Conservation (phyloP, 1,140 invertebrate genomes). For the Euwallacea similis region DNA sequence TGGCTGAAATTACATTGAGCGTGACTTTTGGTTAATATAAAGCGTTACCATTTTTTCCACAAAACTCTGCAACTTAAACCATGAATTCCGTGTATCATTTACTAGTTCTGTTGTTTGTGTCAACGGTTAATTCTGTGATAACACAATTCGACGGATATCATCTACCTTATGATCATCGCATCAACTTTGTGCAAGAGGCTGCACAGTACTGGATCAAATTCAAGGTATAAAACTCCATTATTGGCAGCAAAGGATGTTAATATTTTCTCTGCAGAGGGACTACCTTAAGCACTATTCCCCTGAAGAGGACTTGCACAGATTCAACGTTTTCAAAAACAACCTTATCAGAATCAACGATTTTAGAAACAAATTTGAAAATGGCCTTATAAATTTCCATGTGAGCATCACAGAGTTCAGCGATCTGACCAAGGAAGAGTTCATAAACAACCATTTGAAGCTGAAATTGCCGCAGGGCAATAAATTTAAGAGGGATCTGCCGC, state of each 20-base stretch:
- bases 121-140: too few species aligned
- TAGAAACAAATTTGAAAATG: slow-evolving; percentile 70
- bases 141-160: not conserved
- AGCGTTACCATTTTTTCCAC: too few species aligned
- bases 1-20: too few species aligned
- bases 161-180: not conserved
- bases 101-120: too few species aligned
- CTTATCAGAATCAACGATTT: slow-evolving; percentile 80
- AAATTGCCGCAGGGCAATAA: slow-evolving; percentile 75
- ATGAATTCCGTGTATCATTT: too few species aligned
- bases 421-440: slow-evolving; percentile 81
- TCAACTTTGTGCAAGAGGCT: not conserved
- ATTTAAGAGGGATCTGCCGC: slow-evolving; percentile 5
- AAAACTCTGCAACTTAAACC: too few species aligned
- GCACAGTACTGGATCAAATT: slow-evolving; percentile 24
- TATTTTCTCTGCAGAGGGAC: slow-evolving; percentile 13
- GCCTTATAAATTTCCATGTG: slow-evolving; percentile 66
- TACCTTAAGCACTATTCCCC: slow-evolving; percentile 22
- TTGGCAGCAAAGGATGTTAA: not conserved
- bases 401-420: slow-evolving; percentile 81
- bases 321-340: slow-evolving; percentile 86
- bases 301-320: slow-evolving; percentile 60
- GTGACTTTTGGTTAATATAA: too few species aligned
- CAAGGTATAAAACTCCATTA: slow-evolving; percentile 16
- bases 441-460: slow-evolving; percentile 58